phyloP scores from a whole-genome alignment of 2,888 invertebrate species.

The Chrysolina oricalcia region DNA sequence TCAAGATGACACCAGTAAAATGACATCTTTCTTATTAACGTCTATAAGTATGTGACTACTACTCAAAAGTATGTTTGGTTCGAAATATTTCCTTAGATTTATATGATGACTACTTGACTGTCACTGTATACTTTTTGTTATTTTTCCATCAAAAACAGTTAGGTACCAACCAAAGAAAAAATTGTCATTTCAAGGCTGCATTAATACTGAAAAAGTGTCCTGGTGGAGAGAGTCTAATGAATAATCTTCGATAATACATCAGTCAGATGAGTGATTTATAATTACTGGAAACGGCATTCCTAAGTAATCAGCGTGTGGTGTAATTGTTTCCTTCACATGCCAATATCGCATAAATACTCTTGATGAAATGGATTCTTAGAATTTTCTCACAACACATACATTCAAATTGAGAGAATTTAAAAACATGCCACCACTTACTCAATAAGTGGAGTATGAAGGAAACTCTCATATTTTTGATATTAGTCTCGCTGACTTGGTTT shows the following conservation, averaged over 20 bases:
- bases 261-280: background rate
- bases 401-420: slow-evolving; percentile 17
- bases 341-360: background rate
- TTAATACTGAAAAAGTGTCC: background rate
- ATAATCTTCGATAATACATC: background rate
- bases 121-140: no score
- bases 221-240: background rate
- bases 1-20: no score
- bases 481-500: slow-evolving; percentile 41
- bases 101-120: no score
- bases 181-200: no score
- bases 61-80: background rate
- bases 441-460: slow-evolving; percentile 53
- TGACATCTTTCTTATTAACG: no score
- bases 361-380: background rate
- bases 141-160: no score
- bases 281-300: background rate
- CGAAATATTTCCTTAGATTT: no score
- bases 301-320: background rate
- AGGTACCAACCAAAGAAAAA: no score
- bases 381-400: slow-evolving; percentile 3
- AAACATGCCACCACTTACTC: slow-evolving; percentile 32
- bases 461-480: slow-evolving; percentile 31
- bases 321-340: slow-evolving; percentile 2
- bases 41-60: no score